These are phyloP conservation scores for Hoplodrina ambigua DNA, from an alignment of 2,888 invertebrate species.

Conservation along the genomic window DNA sequence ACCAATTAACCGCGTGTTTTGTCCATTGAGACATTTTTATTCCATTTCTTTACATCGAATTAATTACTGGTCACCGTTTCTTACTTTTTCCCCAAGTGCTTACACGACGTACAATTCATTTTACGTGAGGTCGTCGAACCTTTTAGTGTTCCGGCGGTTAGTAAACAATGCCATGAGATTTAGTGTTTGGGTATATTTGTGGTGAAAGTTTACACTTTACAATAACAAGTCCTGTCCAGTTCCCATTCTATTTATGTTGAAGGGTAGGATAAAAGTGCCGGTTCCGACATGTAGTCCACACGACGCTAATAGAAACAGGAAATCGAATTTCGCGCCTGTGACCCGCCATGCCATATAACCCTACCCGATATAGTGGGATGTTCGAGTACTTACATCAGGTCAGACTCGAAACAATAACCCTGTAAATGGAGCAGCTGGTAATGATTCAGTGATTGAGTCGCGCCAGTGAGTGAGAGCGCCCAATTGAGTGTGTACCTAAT, in stretches of 20 bases:
- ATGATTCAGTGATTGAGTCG: constrained; percentile 73
- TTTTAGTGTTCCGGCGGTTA: constrained; percentile 76
- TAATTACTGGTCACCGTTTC: constrained; percentile 71
- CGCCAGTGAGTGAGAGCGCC: constrained; percentile 69
- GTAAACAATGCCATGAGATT: constrained; percentile 78
- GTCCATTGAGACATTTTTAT: constrained; percentile 80
- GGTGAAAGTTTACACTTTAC: constrained; percentile 72
- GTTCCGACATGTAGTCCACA: constrained; percentile 50
- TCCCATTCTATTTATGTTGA: constrained; percentile 53
- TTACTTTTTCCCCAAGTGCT: constrained; percentile 69
- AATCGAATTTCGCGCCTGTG: constrained; percentile 76
- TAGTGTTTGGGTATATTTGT: constrained; percentile 73
- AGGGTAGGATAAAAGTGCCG: constrained; percentile 60
- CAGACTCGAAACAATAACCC: constrained; percentile 79
- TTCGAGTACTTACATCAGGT: constrained; percentile 71
- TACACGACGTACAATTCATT: constrained; percentile 69
- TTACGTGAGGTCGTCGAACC: constrained; percentile 79
- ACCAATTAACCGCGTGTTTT: constrained; percentile 80
- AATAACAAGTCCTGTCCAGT: constrained; percentile 64
- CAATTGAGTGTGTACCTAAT: constrained; percentile 79
- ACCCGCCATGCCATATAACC: constrained; percentile 66
- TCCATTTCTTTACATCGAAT: constrained; percentile 76
- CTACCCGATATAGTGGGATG: constrained; percentile 72
- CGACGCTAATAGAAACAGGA: constrained; percentile 74
- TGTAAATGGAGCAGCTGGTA: constrained; percentile 80